A percentile compares a stretch with the other conserved stretches of the same genome.
Conservation (phyloP, 2,797 vertebrate species). For the Tragelaphus eurycerus region DNA sequence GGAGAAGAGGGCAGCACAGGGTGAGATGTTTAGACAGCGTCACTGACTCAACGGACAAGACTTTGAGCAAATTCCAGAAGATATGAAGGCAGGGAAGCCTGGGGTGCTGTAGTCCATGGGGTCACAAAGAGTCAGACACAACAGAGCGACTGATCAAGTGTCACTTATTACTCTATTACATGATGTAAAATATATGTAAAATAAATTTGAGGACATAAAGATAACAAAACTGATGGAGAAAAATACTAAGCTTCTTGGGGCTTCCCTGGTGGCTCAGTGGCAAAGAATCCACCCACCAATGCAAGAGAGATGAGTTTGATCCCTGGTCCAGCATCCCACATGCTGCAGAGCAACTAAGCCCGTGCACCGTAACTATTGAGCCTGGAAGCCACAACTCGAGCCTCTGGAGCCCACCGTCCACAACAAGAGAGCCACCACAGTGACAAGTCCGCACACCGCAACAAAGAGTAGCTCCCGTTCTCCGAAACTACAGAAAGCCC, state of each 20-base stretch:
- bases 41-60: not conserved
- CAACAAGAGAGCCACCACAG: not conserved
- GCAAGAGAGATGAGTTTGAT: not conserved
- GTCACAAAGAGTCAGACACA: not conserved
- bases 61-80: not conserved
- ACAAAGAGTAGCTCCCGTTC: not conserved
- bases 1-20: not conserved
- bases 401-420: accelerated
- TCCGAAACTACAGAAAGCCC: not conserved
- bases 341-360: not conserved
- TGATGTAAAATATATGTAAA: not conserved
- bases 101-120: not conserved
- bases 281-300: not conserved
- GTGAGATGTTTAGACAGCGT: not conserved
- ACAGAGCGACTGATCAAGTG: not conserved
- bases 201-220: not conserved
- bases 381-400: not conserved
- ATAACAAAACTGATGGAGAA: not conserved
- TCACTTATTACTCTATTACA: not conserved
- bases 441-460: not conserved
- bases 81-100: not conserved
- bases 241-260: not conserved
- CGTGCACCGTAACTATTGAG: accelerated
- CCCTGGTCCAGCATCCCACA: not conserved
- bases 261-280: not conserved